Evolutionary conservation across 1,140 invertebrate species (phyloP).

Genomic region (Globodera rostochiensis): DNA sequence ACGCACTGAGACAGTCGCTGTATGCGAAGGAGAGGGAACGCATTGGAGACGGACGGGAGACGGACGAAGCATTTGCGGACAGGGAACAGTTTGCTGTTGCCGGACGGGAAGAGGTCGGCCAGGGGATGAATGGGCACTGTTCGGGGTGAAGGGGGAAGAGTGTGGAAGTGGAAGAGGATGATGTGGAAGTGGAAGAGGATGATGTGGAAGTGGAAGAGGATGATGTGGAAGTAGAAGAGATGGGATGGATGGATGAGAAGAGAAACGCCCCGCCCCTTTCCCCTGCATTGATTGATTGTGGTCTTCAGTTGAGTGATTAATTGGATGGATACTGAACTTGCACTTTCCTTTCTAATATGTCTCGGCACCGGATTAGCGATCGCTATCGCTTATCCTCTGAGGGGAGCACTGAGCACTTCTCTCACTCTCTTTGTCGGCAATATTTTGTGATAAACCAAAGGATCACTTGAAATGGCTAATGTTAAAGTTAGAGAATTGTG

Average conservation of each 20-base stretch:
- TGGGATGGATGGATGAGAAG: not conserved
- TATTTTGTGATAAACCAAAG: too few species aligned
- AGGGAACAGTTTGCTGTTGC: too few species aligned
- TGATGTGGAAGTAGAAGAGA: too few species aligned
- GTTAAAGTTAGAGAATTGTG: too few species aligned
- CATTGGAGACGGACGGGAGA: slow-evolving; percentile 5
- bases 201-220: not conserved
- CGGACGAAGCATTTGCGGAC: not conserved
- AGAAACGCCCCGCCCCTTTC: not conserved
- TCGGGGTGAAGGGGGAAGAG: not conserved
- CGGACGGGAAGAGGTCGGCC: not conserved
- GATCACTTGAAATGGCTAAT: too few species aligned
- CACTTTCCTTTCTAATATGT: too few species aligned
- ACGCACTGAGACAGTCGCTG: slow-evolving; percentile 26
- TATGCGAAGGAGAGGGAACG: slow-evolving; percentile 27
- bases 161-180: not conserved
- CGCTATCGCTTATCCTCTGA: not conserved
- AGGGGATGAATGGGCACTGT: not conserved
- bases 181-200: not conserved
- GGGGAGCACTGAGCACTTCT: not conserved
- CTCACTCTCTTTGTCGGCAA: too few species aligned
- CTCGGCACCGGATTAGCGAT: not conserved
- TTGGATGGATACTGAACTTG: too few species aligned
- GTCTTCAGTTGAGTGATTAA: too few species aligned
- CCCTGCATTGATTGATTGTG: too few species aligned